phyloP scores from a whole-genome alignment of 2,113 vertebrate genomes.

The Acanthisitta chloris region DNA sequence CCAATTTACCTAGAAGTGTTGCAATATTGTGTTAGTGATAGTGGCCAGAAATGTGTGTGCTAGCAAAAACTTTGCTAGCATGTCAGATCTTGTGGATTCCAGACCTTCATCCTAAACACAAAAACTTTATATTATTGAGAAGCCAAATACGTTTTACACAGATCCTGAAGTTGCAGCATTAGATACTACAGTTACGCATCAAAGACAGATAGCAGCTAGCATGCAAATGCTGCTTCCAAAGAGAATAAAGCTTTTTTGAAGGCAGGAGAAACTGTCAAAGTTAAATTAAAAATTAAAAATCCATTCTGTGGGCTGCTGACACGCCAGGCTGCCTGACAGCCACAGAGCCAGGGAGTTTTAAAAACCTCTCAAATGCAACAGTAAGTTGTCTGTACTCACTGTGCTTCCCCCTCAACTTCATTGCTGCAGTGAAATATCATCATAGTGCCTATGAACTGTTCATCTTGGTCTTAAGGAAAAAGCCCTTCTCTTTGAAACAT shows the following conservation, averaged over 20 bases:
- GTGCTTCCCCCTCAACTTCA: neutral
- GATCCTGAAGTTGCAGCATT: neutral
- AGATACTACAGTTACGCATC: neutral
- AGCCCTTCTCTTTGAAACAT: neutral
- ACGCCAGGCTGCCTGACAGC: neutral
- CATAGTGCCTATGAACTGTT: neutral
- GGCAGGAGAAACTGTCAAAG: slow-evolving; percentile 30
- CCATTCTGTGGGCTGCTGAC: slow-evolving; percentile 26
- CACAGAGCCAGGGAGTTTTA: neutral
- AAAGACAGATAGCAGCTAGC: slow-evolving; percentile 10
- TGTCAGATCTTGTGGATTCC: neutral
- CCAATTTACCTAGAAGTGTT: neutral
- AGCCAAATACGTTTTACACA: neutral
- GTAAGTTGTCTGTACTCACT: neutral
- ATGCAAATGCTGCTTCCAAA: slow-evolving; percentile 33
- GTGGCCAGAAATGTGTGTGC: neutral
- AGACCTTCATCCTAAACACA: neutral
- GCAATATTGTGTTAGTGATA: neutral
- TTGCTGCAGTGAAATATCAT: neutral
- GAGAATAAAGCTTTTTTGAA: slow-evolving; percentile 65
- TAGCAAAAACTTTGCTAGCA: no score
- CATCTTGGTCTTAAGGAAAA: neutral
- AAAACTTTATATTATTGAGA: neutral
- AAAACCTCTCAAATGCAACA: neutral
- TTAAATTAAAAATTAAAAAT: slow-evolving; percentile 56